Evolutionary conservation across 1,140 invertebrate genomes (phyloP), one percentile per base, ranked within the genome.

Genomic region (Forficula auricularia): DNA sequence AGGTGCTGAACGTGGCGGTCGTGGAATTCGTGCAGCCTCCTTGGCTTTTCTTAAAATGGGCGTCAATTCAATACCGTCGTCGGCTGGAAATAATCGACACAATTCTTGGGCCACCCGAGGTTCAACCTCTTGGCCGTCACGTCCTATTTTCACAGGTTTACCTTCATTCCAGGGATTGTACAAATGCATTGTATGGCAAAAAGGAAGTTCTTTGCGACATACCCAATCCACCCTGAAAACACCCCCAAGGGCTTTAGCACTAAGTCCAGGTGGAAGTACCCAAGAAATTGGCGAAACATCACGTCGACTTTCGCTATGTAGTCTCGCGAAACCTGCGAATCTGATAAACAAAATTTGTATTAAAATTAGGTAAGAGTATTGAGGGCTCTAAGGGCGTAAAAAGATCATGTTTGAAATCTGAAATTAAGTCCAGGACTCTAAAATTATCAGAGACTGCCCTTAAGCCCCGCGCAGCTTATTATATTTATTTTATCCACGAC

Each of bases 141-240:
- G 72, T 12, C 91, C 92, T 57, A 98, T 97, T 72, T 98, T 98
- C 0, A 98, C 91, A 40, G 91, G 90, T 64, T 96, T 96, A 22
- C 89, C 87, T 60, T 97, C 89, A 71, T 98, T 98, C 89, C 91
- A 97, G 3, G 88, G 80, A 70, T 98, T 98, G 54, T 91, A 91
- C 18, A 98, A 65, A 63, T 96, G 90, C 48, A 85, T 71, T 2
- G 90, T 95, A 47, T 82, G 82, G 44, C 77, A 82, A 53, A 98
- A 98, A 9, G 88, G 77, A 38, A 98, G 65, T 59, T 97, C 92
- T 55, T 89, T 87, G 55, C 87, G 78, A 54, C 85, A 92, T 44
- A 98, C 85, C 91, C 91, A 98, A 57, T 97, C 91, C 3, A 97
- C 74, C 65, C 85, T 81, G 60, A 98, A 96, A 16, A 96, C 87